Percentiles rank a stretch among this genome's conserved stretches.
These are phyloP conservation scores for Tetragonula carbonaria DNA, from an alignment of 2,888 invertebrate species.

Conservation along the genomic window DNA sequence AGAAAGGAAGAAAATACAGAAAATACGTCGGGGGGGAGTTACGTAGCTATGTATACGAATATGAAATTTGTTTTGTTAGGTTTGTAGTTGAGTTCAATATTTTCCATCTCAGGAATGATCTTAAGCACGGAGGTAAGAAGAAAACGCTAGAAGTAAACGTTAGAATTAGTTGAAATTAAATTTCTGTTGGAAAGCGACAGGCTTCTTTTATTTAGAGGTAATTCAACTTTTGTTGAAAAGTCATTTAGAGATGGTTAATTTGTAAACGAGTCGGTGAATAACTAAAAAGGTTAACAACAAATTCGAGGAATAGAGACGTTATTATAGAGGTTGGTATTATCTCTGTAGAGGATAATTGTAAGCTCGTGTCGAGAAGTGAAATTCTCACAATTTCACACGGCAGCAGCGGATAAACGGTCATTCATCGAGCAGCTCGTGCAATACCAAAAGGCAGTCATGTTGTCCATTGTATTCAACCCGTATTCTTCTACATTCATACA, in stretches of 20 bases:
- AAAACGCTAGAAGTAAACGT: neutral
- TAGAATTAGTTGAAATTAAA: neutral
- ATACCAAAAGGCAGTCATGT: conserved; percentile 18
- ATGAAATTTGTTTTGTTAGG: neutral
- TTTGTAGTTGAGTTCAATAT: neutral
- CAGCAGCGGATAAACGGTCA: conserved; percentile 4
- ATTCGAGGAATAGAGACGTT: no score
- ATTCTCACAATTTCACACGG: neutral
- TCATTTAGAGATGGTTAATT: no score
- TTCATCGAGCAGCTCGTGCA: conserved; percentile 30
- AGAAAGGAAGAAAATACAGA: neutral
- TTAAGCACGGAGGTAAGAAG: neutral
- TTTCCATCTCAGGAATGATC: neutral
- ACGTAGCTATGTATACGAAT: neutral
- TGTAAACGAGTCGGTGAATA: no score
- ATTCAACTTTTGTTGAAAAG: no score
- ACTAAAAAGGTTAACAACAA: no score
- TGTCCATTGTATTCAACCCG: conserved; percentile 34
- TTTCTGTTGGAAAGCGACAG: neutral
- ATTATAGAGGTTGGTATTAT: neutral
- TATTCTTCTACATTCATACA: conserved; percentile 13
- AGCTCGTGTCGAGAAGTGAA: neutral
- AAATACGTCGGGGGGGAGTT: neutral
- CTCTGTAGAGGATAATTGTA: neutral
- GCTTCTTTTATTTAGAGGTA: no score